These are phyloP conservation scores for Elephantulus edwardii DNA, from an alignment of 2,113 vertebrate species.

Conservation along the genomic window DNA sequence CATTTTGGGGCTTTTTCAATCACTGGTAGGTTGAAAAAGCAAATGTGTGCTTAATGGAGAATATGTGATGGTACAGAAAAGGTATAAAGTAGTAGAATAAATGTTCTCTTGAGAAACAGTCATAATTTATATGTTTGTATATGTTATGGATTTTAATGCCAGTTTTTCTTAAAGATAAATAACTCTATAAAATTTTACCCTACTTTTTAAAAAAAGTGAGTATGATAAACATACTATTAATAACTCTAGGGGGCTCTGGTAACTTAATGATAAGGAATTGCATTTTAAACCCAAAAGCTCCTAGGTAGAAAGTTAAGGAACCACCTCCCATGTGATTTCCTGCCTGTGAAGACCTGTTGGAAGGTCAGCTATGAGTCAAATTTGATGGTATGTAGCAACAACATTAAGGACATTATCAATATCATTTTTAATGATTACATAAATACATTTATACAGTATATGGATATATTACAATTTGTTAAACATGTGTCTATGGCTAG, in stretches of 20 bases:
- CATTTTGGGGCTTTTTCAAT: background rate
- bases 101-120: background rate
- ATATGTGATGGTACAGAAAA: background rate
- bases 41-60: background rate
- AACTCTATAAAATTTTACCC: background rate
- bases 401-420: too few species aligned
- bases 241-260: too few species aligned
- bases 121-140: background rate
- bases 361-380: too few species aligned
- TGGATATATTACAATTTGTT: background rate
- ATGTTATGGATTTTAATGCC: background rate
- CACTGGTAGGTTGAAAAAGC: background rate
- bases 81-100: background rate
- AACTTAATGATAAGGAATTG: too few species aligned
- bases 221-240: background rate
- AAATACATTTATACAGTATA: constrained; percentile 44
- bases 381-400: too few species aligned
- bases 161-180: background rate
- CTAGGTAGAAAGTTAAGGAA: too few species aligned
- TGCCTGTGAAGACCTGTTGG: too few species aligned
- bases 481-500: background rate
- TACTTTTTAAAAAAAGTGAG: background rate
- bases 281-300: too few species aligned
- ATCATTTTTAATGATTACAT: constrained; percentile 34
- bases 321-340: too few species aligned